Percentiles rank a stretch among this genome's conserved stretches.
Conservation (phyloP, 2,113 vertebrate genomes). For the Daphoenositta chrysoptera region DNA sequence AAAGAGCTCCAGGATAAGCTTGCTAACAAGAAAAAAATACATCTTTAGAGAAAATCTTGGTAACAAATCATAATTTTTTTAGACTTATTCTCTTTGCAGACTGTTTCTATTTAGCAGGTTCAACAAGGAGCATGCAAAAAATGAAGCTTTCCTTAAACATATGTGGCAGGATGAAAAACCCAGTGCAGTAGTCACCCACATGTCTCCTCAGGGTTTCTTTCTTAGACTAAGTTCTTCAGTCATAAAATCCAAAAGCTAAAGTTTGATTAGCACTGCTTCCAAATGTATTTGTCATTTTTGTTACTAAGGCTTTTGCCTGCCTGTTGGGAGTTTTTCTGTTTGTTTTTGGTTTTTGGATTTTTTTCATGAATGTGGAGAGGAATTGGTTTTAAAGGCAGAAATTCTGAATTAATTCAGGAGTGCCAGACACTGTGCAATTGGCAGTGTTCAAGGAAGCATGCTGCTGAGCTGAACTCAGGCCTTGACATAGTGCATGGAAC, state of each 20-base stretch:
- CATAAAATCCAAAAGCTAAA: constrained; percentile 47
- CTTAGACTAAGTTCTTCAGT: constrained; percentile 28
- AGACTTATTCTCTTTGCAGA: not conserved
- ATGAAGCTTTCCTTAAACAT: not conserved
- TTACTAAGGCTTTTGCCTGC: not conserved
- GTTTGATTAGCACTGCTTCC: constrained; percentile 12
- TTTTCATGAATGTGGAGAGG: not conserved
- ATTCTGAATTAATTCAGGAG: not conserved
- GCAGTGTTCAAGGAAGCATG: not conserved
- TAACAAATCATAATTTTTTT: not conserved
- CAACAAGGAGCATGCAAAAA: not conserved
- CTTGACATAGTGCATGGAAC: not conserved
- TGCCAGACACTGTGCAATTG: not conserved
- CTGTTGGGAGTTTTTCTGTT: rapidly evolving
- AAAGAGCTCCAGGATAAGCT: not conserved
- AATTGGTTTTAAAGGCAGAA: not conserved
- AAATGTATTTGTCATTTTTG: not conserved
- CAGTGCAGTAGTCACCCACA: constrained; percentile 3
- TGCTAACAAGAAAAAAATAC: not conserved
- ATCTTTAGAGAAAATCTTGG: not conserved
- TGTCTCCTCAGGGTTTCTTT: not conserved
- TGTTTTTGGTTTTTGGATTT: not conserved
- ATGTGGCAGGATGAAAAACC: not conserved
- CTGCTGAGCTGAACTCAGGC: not conserved
- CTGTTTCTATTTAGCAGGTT: not conserved